Percentiles rank a stretch among this genome's conserved stretches.
Conservation (phyloP, 1,140 invertebrate species). For the Papilio xuthus region DNA sequence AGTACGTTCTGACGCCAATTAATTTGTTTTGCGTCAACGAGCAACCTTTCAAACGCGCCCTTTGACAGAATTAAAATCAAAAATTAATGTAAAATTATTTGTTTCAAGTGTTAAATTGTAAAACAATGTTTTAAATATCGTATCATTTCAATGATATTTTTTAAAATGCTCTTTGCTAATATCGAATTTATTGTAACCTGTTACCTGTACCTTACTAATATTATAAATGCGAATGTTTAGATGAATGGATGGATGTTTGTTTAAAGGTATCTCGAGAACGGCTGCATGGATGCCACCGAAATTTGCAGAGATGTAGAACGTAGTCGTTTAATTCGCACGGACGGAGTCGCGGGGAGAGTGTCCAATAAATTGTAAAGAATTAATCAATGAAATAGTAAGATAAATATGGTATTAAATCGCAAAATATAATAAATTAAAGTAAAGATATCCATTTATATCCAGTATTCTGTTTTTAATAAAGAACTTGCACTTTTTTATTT, state of each 20-base stretch:
- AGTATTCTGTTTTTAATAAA: background rate
- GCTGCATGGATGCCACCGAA: too few relatives aligned
- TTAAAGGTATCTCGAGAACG: too few relatives aligned
- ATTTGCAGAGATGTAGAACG: too few relatives aligned
- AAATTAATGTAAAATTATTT: constrained; percentile 20
- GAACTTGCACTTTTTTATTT: constrained; percentile 1
- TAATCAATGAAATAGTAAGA: background rate
- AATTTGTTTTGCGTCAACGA: constrained; percentile 19
- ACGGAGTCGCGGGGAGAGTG: too few relatives aligned
- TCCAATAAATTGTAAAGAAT: too few relatives aligned
- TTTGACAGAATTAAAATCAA: constrained; percentile 14
- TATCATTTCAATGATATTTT: background rate
- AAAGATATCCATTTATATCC: background rate
- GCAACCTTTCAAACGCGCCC: constrained; percentile 8
- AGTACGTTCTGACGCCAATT: constrained; percentile 11
- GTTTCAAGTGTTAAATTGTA: background rate
- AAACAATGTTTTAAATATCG: background rate
- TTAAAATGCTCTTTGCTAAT: background rate
- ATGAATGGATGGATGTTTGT: too few relatives aligned
- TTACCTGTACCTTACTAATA: too few relatives aligned
- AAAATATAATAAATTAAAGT: background rate
- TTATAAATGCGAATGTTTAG: too few relatives aligned
- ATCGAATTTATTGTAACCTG: background rate
- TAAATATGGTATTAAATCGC: background rate
- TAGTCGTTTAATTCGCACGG: too few relatives aligned